Evolutionary conservation across 2,113 vertebrate species (phyloP).

Genomic region (Vidua chalybeata): DNA sequence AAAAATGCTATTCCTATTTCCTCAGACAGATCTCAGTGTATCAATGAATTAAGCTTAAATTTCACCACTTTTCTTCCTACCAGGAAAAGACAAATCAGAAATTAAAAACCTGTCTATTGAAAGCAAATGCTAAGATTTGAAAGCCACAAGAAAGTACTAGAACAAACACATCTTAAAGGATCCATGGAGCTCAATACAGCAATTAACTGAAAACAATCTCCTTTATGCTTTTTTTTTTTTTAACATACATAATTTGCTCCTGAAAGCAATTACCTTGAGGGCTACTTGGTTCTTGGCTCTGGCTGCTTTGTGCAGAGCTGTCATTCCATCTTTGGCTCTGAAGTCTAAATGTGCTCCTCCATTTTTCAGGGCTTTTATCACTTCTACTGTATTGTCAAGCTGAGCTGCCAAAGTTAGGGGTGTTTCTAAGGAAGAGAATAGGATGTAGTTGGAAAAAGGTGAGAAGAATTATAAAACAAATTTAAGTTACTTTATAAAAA

Average conservation of each 20-base stretch:
- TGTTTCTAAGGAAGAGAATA: slow-evolving; percentile 78
- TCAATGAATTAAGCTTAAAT: background rate
- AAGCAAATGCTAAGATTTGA: background rate
- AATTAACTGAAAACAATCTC: background rate
- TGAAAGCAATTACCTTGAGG: slow-evolving; percentile 78
- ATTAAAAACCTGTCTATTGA: background rate
- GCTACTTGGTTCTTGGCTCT: slow-evolving; percentile 82
- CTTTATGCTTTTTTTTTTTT: background rate
- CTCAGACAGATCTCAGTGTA: background rate
- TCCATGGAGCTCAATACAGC: background rate
- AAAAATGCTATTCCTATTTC: background rate
- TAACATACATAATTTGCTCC: background rate
- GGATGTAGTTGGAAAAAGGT: background rate
- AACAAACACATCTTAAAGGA: background rate
- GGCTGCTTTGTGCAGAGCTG: slow-evolving; percentile 90
- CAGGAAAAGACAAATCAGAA: background rate
- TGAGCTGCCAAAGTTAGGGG: slow-evolving; percentile 88
- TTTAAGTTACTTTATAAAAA: background rate
- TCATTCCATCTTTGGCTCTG: slow-evolving; percentile 92
- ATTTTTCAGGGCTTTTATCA: slow-evolving; percentile 86
- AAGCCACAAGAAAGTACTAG: background rate
- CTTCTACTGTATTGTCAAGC: slow-evolving; percentile 79
- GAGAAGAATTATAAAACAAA: background rate
- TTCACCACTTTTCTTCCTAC: background rate
- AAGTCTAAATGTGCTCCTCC: slow-evolving; percentile 95